These are phyloP conservation scores for Xiphophorus hellerii DNA, from an alignment of 2,113 vertebrate genomes.

Conservation along the genomic window DNA sequence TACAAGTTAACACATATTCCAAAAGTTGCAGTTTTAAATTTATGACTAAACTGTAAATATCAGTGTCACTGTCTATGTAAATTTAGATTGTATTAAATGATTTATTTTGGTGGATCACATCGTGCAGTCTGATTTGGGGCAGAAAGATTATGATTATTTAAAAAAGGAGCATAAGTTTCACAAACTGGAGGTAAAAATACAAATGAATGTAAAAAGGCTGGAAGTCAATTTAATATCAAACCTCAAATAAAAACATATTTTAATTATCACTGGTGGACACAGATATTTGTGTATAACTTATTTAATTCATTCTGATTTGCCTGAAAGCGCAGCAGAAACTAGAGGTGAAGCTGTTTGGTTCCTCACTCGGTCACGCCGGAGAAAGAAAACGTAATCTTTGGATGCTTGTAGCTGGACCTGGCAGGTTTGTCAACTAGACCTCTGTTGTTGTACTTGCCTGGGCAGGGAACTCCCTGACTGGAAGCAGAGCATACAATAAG, in stretches of 20 bases:
- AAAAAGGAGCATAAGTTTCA: no score
- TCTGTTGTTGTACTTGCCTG: constrained; percentile 71
- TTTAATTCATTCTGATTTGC: neutral
- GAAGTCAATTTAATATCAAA: neutral
- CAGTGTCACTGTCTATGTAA: no score
- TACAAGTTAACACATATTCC: no score
- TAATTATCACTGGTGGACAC: neutral
- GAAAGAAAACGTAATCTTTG: constrained; percentile 40
- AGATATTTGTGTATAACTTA: neutral
- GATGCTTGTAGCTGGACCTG: constrained; percentile 10
- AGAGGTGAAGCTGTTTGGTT: constrained; percentile 3
- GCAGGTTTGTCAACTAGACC: constrained; percentile 68
- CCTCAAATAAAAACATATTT: neutral
- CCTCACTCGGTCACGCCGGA: constrained; percentile 67
- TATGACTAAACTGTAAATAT: no score
- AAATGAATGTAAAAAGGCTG: neutral
- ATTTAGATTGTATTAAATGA: no score
- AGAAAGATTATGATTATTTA: no score
- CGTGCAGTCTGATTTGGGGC: no score
- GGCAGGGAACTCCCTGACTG: constrained; percentile 71
- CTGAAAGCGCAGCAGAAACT: neutral
- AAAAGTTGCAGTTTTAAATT: neutral
- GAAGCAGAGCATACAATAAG: constrained; percentile 23
- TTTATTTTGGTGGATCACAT: no score
- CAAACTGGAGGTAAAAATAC: neutral